A percentile compares a stretch with the other conserved stretches of the same genome.
Conservation (phyloP, 1,140 invertebrate genomes). For the Drosophila orena region DNA sequence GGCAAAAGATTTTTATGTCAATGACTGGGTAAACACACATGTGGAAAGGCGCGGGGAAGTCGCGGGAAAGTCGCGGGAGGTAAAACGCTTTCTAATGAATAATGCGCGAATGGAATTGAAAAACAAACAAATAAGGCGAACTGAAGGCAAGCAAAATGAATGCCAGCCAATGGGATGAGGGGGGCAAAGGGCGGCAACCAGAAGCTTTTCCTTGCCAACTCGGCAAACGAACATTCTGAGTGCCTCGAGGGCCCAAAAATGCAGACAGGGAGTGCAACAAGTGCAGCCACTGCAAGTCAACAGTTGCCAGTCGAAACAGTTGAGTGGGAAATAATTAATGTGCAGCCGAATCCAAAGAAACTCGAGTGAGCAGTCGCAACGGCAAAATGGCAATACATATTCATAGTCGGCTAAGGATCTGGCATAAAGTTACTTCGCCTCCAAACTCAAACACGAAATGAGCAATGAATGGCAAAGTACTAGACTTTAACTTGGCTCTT, state of each 20-base stretch:
- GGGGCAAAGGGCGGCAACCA: neutral
- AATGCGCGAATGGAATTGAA: constrained; percentile 71
- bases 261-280: constrained; percentile 53
- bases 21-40: constrained; percentile 61
- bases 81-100: constrained; percentile 60
- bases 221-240: constrained; percentile 25
- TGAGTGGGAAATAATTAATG: constrained; percentile 73
- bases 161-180: neutral
- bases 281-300: constrained; percentile 66
- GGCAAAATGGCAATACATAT: constrained; percentile 46
- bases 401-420: constrained; percentile 31
- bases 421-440: constrained; percentile 30
- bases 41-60: neutral
- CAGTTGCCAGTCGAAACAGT: constrained; percentile 59
- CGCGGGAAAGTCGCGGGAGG: neutral
- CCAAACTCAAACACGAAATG: constrained; percentile 34
- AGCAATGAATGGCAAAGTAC: constrained; percentile 30
- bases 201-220: constrained; percentile 34
- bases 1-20: constrained; percentile 72
- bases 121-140: constrained; percentile 72
- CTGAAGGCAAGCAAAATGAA: constrained; percentile 24
- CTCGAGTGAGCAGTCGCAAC: constrained; percentile 24
- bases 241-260: constrained; percentile 38
- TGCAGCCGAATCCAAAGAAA: constrained; percentile 34
- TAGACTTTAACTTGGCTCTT: constrained; percentile 2